Evolutionary conservation across 2,113 vertebrate species (phyloP).

Genomic region (Haemorhous mexicanus): DNA sequence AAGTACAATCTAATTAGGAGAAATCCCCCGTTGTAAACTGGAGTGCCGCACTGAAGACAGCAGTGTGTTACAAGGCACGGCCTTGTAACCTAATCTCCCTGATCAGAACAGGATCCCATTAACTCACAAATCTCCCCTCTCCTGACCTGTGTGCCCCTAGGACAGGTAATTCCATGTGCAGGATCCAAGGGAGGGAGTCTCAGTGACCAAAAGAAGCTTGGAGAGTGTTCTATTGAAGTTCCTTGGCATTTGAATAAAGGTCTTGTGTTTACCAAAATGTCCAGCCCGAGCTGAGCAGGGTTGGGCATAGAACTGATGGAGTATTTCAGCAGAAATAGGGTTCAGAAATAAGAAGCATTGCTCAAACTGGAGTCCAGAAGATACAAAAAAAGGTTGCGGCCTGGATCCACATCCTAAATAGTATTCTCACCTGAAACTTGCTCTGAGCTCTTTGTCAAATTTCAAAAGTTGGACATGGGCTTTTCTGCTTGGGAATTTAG

Average conservation of each 20-base stretch:
- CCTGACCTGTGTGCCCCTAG: not conserved
- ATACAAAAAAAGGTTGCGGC: not conserved
- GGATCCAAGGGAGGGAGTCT: not conserved
- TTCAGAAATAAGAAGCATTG: not conserved
- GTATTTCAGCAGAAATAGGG: not conserved
- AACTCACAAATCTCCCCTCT: not conserved
- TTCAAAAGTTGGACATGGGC: not conserved
- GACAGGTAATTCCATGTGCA: not conserved
- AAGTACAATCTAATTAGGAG: slow-evolving; percentile 11
- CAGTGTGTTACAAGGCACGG: not conserved
- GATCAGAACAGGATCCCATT: not conserved
- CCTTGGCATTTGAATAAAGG: not conserved
- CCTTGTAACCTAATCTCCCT: not conserved
- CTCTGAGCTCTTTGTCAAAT: not conserved
- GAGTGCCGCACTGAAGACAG: not conserved
- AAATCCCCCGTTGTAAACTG: not conserved
- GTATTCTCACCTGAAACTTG: not conserved
- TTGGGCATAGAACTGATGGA: not conserved
- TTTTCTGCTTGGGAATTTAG: not conserved
- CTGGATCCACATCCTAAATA: not conserved
- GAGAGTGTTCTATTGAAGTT: not conserved
- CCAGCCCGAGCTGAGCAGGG: not conserved
- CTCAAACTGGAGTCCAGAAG: not conserved
- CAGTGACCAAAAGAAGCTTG: not conserved
- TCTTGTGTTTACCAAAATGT: not conserved